Base-by-base conservation (phyloP, 2,113 vertebrate genomes). In the Melanerpes aurifrons region DNA sequence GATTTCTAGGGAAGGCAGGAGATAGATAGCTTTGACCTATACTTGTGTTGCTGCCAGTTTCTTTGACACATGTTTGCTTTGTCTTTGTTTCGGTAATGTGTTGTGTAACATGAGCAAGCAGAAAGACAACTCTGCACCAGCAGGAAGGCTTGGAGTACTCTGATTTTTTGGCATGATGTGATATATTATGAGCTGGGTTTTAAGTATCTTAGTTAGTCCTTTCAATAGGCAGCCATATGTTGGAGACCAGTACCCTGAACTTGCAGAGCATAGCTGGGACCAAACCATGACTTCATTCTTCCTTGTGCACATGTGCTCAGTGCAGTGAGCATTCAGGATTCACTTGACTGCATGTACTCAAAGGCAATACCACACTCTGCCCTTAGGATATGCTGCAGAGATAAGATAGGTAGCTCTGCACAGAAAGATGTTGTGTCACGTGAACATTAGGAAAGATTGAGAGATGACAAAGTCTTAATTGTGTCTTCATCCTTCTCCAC, bases 41-140 rank as follows among this genome's bases (percentile, higher is more conserved):
- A 67, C 47, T 90, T 48, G 2, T 66, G 32, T 31, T 86, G 54
- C 75, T 95, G 78, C 63, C 93, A 95, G 62, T 58, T 94, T 95
- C 84, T 86, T 90, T 0, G 1, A 86, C 70, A 76, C 3, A 0
- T 86, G 84, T 90, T 96, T 95, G 84, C 63, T 74, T 75, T 83
- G 78, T 54, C 90, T 96, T 94, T 96, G 92, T 95, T 94, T 82
- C 79, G 79, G 45, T 50, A 86, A 87, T 89, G 35, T 87, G 67
- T 93, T 91, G 89, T 91, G 93, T 91, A 95, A 96, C 21, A 17
- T 70, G 89, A 97, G 83, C 75, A 93, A 94, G 74, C 47, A 82
- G 37, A 94, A 95, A 92, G 82, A 61, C 83, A 90, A 16, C 53
- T 85, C 53, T 37, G 58, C 59, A 79, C 77, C 72, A 94, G 80